phyloP scores from a whole-genome alignment of 1,140 invertebrate genomes.

The Panagrolaimus sp. region DNA sequence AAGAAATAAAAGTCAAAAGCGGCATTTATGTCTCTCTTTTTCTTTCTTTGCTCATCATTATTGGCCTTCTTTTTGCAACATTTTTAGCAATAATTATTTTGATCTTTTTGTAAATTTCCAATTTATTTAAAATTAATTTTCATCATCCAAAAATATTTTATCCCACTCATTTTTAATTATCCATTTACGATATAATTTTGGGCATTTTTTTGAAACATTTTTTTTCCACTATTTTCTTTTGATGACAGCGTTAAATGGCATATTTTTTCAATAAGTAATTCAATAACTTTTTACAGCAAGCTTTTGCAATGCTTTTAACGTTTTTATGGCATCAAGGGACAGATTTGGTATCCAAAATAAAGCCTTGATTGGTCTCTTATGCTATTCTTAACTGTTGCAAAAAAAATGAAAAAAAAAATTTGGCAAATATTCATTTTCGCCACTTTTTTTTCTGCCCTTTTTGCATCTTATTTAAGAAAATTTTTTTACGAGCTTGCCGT shows the following conservation, averaged over 20 bases:
- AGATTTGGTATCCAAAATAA: background rate
- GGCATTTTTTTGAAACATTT: no score
- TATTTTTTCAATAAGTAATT: constrained; percentile 3
- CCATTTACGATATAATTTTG: no score
- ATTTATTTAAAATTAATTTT: no score
- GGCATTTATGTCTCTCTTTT: no score
- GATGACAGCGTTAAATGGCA: background rate
- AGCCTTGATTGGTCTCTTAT: background rate
- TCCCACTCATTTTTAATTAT: no score
- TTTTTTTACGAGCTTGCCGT: background rate
- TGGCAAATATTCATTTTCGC: background rate
- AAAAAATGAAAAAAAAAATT: background rate
- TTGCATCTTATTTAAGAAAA: background rate
- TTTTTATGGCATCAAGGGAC: background rate
- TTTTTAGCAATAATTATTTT: no score
- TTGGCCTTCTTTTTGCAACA: no score
- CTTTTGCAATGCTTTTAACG: constrained; percentile 6
- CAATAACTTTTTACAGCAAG: constrained; percentile 12
- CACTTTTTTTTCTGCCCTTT: constrained; percentile 3
- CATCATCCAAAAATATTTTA: no score
- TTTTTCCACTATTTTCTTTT: no score
- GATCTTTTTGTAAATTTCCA: no score
- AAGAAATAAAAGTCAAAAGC: no score
- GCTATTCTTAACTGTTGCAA: constrained; percentile 6
- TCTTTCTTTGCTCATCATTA: no score